phyloP scores from a whole-genome alignment of 1,140 invertebrate genomes.

The Cheumatopsyche charites region DNA sequence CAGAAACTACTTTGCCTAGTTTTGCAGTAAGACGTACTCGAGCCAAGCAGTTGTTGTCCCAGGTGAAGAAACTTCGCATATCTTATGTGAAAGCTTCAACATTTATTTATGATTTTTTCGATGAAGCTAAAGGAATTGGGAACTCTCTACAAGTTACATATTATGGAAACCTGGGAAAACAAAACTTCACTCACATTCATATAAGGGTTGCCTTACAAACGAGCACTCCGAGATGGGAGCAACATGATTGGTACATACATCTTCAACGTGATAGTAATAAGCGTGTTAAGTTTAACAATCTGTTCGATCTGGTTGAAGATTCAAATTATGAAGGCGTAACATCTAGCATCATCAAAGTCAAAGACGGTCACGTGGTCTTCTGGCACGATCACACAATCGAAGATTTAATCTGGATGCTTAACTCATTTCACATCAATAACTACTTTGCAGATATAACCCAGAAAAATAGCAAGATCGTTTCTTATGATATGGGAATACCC shows the following conservation, averaged over 20 bases:
- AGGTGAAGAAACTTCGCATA: conserved; percentile 28
- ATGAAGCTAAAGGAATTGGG: conserved; percentile 50
- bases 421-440: conserved; percentile 16
- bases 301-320: no score
- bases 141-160: conserved; percentile 43
- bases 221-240: no score
- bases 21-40: conserved; percentile 49
- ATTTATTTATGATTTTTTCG: conserved; percentile 49
- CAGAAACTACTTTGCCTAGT: conserved; percentile 54
- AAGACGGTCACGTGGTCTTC: no score
- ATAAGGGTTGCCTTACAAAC: no score
- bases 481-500: conserved; percentile 58
- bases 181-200: conserved; percentile 25
- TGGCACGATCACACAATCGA: no score
- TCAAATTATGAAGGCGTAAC: no score
- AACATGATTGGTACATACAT: no score
- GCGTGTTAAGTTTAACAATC: no score
- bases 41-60: conserved; percentile 30
- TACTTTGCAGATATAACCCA: conserved; percentile 21
- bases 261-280: no score
- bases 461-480: conserved; percentile 44
- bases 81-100: background rate
- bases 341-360: background rate
- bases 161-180: conserved; percentile 26
- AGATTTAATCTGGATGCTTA: no score